phyloP scores from a whole-genome alignment of 2,113 vertebrate genomes.

The Toxostoma redivivum region DNA sequence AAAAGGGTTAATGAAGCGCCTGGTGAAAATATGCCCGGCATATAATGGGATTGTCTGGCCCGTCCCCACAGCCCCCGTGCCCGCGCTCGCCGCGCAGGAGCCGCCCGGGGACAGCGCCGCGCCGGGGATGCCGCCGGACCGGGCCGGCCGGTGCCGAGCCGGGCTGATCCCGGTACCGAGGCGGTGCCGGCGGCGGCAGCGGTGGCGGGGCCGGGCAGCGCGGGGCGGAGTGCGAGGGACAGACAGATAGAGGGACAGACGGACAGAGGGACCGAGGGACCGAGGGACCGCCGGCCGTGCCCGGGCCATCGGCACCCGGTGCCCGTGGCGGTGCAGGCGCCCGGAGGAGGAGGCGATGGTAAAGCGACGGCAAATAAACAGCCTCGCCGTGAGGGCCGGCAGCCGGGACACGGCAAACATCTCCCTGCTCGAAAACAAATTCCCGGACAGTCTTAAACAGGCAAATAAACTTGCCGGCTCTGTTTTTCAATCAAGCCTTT shows the following conservation, averaged over 20 bases:
- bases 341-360: constrained; percentile 8
- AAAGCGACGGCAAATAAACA: constrained; percentile 48
- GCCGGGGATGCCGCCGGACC: background rate
- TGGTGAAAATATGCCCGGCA: background rate
- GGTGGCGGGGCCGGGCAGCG: too few species aligned
- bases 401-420: background rate
- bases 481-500: constrained; percentile 50
- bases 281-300: background rate
- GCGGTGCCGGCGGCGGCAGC: background rate
- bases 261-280: background rate
- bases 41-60: background rate
- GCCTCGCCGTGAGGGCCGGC: constrained; percentile 26
- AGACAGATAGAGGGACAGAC: background rate
- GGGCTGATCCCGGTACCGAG: background rate
- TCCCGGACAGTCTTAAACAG: constrained; percentile 57
- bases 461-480: constrained; percentile 59
- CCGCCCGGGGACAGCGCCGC: background rate
- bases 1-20: constrained; percentile 46
- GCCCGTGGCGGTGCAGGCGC: constrained; percentile 30
- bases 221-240: background rate
- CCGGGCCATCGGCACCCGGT: background rate
- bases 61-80: background rate
- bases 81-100: background rate
- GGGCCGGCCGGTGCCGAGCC: background rate
- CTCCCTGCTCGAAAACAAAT: constrained; percentile 63